Evolutionary conservation across 2,797 vertebrate genomes (phyloP).

Genomic region (Pangasius krempfi): DNA sequence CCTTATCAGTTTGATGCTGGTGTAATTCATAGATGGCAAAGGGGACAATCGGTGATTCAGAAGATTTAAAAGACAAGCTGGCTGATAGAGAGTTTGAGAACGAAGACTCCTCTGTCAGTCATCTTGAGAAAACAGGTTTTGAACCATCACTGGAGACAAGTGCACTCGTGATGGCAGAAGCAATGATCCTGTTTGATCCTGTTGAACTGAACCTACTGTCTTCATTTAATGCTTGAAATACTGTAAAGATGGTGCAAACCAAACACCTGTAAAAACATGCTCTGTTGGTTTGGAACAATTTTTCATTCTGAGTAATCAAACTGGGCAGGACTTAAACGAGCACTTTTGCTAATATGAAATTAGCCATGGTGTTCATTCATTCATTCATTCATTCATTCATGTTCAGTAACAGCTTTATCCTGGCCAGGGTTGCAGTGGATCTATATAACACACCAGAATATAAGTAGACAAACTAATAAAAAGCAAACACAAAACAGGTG

Average conservation of each 20-base stretch:
- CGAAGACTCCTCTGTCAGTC: constrained; percentile 12
- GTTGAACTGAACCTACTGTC: background rate
- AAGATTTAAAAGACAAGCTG: constrained; percentile 14
- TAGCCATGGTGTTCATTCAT: background rate
- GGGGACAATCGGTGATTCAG: constrained; percentile 2
- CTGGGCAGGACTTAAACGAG: background rate
- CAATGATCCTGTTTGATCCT: background rate
- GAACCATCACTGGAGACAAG: background rate
- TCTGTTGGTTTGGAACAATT: background rate
- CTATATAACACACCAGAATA: background rate
- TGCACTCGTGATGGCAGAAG: background rate
- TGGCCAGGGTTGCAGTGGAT: background rate
- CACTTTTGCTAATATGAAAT: background rate
- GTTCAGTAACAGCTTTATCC: background rate
- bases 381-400: background rate
- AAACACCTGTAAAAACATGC: background rate
- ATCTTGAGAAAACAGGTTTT: constrained; percentile 10
- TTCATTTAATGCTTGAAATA: background rate
- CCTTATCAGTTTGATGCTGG: constrained; percentile 17
- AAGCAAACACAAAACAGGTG: too few species aligned
- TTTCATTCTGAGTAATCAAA: too few species aligned
- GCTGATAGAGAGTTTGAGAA: background rate
- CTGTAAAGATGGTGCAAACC: background rate
- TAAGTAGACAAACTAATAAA: background rate
- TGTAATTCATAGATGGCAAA: constrained; percentile 16